A percentile compares a stretch with the other conserved stretches of the same genome.
Evolutionary conservation across 2,797 vertebrate species (phyloP).

Genomic region (Podarcis siculus): DNA sequence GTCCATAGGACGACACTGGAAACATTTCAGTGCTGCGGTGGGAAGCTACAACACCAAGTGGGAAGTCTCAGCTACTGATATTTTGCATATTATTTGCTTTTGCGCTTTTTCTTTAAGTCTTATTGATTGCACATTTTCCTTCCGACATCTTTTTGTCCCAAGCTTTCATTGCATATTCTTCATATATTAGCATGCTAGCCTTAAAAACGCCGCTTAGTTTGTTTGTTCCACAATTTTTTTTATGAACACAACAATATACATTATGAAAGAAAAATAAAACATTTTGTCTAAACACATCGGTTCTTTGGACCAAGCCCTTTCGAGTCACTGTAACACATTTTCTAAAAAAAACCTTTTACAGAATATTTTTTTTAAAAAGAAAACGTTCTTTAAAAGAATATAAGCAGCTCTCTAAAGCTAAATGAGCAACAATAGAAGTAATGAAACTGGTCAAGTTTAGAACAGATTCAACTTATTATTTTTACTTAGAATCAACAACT

Average conservation of each 20-base stretch:
- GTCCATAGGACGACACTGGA: background rate
- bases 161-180: slow-evolving; percentile 44
- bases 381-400: background rate
- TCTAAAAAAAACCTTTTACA: slow-evolving; percentile 55
- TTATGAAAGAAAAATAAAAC: slow-evolving; percentile 55
- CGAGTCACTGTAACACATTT: slow-evolving; percentile 47
- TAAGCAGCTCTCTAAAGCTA: slow-evolving; percentile 36
- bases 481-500: slow-evolving; percentile 19
- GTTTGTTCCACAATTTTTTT: background rate
- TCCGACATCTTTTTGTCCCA: slow-evolving; percentile 5
- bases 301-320: slow-evolving; percentile 70
- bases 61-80: slow-evolving; percentile 48
- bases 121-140: slow-evolving; percentile 43
- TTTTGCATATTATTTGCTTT: slow-evolving; percentile 22
- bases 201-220: slow-evolving; percentile 7
- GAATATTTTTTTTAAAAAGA: slow-evolving; percentile 55
- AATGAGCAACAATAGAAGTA: background rate
- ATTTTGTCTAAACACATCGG: slow-evolving; percentile 52
- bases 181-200: slow-evolving; percentile 33
- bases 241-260: slow-evolving; percentile 23
- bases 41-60: slow-evolving; percentile 15
- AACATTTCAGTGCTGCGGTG: slow-evolving; percentile 4
- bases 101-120: slow-evolving; percentile 13
- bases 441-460: slow-evolving; percentile 18
- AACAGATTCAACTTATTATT: background rate